Evolutionary conservation across 2,797 vertebrate genomes (phyloP).

Genomic region (Peromyscus nudipes): DNA sequence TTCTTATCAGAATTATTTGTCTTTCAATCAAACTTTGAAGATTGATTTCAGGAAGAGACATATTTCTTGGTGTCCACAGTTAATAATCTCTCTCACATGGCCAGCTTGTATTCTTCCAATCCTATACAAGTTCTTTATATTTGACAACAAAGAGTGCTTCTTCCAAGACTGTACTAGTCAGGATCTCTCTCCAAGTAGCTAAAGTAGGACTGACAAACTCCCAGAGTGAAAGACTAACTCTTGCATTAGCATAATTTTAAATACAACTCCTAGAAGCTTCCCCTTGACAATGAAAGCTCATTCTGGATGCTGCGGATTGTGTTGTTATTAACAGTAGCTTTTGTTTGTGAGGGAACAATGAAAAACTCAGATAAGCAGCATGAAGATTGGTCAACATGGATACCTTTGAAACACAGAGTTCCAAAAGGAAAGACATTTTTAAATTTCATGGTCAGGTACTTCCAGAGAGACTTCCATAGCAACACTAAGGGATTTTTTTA

Average conservation of each 20-base stretch:
- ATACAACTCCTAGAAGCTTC: neutral
- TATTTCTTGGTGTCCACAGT: slow-evolving; percentile 22
- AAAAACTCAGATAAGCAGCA: neutral
- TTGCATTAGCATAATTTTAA: neutral
- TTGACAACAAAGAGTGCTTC: slow-evolving; percentile 25
- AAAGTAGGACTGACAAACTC: neutral
- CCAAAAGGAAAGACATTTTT: neutral
- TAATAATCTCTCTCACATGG: slow-evolving; percentile 44
- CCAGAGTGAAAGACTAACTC: neutral
- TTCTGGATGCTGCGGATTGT: neutral
- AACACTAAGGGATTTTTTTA: neutral
- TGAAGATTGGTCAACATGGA: neutral
- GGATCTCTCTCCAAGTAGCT: slow-evolving; percentile 1
- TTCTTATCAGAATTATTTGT: neutral
- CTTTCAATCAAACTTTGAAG: slow-evolving; percentile 44
- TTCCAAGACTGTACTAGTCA: neutral
- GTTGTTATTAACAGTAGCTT: neutral
- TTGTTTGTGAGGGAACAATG: neutral
- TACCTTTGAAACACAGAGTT: neutral
- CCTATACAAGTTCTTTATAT: neutral
- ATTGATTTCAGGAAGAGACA: slow-evolving; percentile 16
- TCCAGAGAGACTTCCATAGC: neutral
- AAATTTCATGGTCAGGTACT: neutral
- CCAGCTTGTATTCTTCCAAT: slow-evolving; percentile 41
- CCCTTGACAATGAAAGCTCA: neutral